Base-by-base conservation (phyloP, 2,888 invertebrate genomes). In the Ligdia adustata region DNA sequence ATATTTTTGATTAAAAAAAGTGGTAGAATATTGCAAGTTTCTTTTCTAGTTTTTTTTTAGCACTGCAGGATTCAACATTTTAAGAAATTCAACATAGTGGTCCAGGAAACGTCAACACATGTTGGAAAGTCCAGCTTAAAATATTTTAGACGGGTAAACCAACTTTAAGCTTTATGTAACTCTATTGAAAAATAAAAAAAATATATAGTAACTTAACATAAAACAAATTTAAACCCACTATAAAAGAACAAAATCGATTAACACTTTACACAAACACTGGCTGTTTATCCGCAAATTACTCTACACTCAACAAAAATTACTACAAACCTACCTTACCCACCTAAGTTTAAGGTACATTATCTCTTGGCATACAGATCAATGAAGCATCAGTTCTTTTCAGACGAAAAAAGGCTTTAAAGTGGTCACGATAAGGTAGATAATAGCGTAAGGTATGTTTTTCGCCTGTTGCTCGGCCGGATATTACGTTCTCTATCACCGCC, bases 381-480 rank as follows among this genome's bases (percentile, higher is more conserved):
- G 22, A n/a, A 6, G n/a, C 7, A 22, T 22, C 22, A 6, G 6
- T n/a, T n/a, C 4, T 6, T 33, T 2, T 7, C 16, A 27, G 6
- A 0, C 6, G 4, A 37, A 41, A 37, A 16, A 11, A 13, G 9
- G 14, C 35, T 26, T 18, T 47, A 41, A 0, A 0, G 1, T 0
- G 4, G 2, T 1, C 4, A 1, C 3, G 3, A 12, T 43, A 42
- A 24, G 42, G 38, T 43, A 1, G 18, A 29, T 24, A 40, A 35
- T 40, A 2, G 3, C 5, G 3, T 56, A 50, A 24, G 2, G 5
- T 4, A 32, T 15, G 12, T 9, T 7, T 22, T 12, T 37, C 18
- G 85, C 87, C 85, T 87, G 87, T 87, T 87, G 87, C 85, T 65
- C 42, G 50, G 50, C 75, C 87, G 88, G 89, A 89, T 83, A 88